These are phyloP conservation scores for Diuraphis noxia DNA, from an alignment of 1,140 invertebrate species.

Conservation along the genomic window DNA sequence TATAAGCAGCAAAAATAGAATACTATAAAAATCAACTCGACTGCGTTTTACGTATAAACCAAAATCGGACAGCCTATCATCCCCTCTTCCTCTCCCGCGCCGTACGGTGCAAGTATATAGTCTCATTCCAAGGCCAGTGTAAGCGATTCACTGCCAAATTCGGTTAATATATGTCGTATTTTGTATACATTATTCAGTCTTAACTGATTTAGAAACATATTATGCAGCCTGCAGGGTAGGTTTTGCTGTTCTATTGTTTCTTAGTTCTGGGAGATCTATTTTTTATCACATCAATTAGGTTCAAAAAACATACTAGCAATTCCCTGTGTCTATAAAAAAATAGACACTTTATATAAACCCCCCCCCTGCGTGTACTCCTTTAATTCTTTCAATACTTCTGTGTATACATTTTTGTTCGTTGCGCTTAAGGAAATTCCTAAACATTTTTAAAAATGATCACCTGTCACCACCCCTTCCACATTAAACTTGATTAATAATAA, in stretches of 20 bases:
- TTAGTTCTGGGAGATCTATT: background rate
- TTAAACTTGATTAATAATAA: too few relatives aligned
- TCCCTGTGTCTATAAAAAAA: too few relatives aligned
- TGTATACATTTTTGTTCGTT: background rate
- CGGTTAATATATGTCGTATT: background rate
- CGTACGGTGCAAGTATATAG: too few relatives aligned
- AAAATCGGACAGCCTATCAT: background rate
- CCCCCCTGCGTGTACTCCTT: background rate
- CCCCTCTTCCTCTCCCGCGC: background rate
- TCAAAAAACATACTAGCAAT: background rate
- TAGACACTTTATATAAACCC: background rate
- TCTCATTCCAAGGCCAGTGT: background rate
- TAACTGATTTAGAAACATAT: background rate
- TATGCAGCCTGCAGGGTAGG: background rate
- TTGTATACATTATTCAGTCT: background rate
- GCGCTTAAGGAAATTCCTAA: background rate
- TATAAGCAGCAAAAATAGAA: constrained; percentile 18
- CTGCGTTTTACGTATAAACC: background rate
- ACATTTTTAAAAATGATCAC: background rate
- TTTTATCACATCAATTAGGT: background rate
- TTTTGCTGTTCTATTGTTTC: background rate
- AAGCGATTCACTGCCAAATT: constrained; percentile 3
- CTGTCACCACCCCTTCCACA: too few relatives aligned
- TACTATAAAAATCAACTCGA: background rate
- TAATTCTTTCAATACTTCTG: background rate